Evolutionary conservation across 2,113 vertebrate genomes (phyloP).

Genomic region (Progne subis): DNA sequence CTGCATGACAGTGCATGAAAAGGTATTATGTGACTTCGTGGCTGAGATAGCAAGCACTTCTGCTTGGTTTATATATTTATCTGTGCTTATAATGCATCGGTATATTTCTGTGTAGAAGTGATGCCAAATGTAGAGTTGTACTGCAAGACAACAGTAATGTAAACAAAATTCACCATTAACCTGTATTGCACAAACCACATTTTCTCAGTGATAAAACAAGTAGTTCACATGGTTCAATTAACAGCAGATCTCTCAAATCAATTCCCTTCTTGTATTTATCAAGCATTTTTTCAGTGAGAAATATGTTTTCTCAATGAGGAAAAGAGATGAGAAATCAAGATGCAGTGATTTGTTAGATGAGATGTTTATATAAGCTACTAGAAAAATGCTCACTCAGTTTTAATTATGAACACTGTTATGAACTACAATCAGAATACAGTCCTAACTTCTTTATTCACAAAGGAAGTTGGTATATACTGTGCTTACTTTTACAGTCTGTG

Average conservation of each 20-base stretch:
- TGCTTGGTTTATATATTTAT: neutral
- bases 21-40: constrained; percentile 77
- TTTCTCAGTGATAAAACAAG: neutral
- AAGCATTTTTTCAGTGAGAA: neutral
- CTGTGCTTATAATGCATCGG: neutral
- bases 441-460: neutral
- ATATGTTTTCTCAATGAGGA: neutral
- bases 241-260: neutral
- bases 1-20: constrained; percentile 98
- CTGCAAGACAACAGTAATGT: neutral
- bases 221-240: constrained; percentile 51
- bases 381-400: neutral
- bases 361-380: neutral
- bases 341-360: neutral
- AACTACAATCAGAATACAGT: neutral
- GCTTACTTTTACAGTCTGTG: neutral
- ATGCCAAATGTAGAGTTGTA: neutral
- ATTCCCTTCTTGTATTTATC: neutral
- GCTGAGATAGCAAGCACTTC: neutral
- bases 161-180: neutral
- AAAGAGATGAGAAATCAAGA: neutral
- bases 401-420: neutral
- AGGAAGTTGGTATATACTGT: neutral
- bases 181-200: neutral
- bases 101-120: neutral